Evolutionary conservation across 2,888 invertebrate species (phyloP), one percentile per base, ranked within the genome.

Genomic region (Megamerina dolium): DNA sequence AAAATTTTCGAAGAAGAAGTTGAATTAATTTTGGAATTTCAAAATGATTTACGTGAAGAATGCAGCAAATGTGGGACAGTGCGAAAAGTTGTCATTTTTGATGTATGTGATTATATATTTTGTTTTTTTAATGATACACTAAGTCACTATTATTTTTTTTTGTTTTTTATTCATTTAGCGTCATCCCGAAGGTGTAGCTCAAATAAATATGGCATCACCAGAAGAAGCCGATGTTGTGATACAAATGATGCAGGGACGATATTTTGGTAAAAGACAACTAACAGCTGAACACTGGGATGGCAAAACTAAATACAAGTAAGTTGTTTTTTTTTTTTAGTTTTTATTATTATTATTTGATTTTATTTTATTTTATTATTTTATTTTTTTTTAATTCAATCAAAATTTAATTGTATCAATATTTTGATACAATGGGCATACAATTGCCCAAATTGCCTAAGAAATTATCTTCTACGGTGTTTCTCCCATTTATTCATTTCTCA

Each of bases 261-360:
- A 86, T 81, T 94, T 95, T 73, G 89, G 87, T 8, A 84, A 92
- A 64, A 76, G 89, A 29, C 80, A 85, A 68, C 78, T 99, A 20
- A 80, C 78, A 4, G 96, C 94, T 4, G 85, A 86, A 64, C 82
- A 87, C 51, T 97, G 93, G 91, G 95, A 99, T 74, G 97, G 97
- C 14, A 86, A 86, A 66, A 91, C 92, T 0, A 96, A 93, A 69
- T 94, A 85, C 72, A 85, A 82, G 79, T 78, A 52, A 66, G 72
- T 62, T 37, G 12, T 14, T 6, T 29, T 21, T 18, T 18, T 17
- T 18, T 8, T n/a, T n/a, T n/a, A n/a, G n/a, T n/a, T n/a, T n/a
- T n/a, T n/a, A n/a, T n/a, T n/a, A n/a, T n/a, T n/a, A n/a, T n/a
- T n/a, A n/a, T n/a, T n/a, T n/a, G n/a, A n/a, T n/a, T n/a, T n/a